Percentiles rank a stretch among this genome's conserved stretches.
Conservation (phyloP, 2,113 vertebrate species). For the Barnardius zonarius region DNA sequence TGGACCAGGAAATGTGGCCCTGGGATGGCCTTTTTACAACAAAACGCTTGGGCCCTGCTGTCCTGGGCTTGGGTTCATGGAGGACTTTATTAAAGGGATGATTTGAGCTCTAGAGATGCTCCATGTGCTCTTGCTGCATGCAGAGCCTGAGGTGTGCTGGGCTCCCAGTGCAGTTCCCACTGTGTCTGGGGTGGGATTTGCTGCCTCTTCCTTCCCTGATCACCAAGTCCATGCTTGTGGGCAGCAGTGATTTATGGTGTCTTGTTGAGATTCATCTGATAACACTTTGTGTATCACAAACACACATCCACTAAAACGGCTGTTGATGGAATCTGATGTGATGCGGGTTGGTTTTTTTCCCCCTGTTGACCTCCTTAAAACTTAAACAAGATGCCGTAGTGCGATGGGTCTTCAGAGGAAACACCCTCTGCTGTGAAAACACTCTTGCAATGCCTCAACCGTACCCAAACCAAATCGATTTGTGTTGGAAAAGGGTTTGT, state of each 20-base stretch:
- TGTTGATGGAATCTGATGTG: background rate
- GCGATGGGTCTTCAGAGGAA: background rate
- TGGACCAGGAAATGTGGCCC: background rate
- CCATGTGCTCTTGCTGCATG: background rate
- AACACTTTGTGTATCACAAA: background rate
- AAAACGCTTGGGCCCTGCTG: background rate
- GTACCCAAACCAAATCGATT: background rate
- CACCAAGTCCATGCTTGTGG: background rate
- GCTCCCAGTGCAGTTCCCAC: accelerated
- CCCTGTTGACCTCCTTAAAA: background rate
- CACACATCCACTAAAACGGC: background rate
- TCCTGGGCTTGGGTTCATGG: background rate
- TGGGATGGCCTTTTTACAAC: background rate
- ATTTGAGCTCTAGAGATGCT: background rate
- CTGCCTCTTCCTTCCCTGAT: background rate
- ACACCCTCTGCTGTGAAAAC: background rate
- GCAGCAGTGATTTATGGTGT: background rate
- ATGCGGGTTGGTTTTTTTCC: background rate
- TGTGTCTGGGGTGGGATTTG: background rate
- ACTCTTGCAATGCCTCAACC: background rate
- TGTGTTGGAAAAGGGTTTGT: background rate
- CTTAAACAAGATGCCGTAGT: background rate
- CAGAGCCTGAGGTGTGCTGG: background rate
- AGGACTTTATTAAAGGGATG: background rate
- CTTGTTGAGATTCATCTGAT: background rate